These are phyloP conservation scores for Acholoe squamosa DNA, from an alignment of 2,888 invertebrate genomes.

Conservation along the genomic window DNA sequence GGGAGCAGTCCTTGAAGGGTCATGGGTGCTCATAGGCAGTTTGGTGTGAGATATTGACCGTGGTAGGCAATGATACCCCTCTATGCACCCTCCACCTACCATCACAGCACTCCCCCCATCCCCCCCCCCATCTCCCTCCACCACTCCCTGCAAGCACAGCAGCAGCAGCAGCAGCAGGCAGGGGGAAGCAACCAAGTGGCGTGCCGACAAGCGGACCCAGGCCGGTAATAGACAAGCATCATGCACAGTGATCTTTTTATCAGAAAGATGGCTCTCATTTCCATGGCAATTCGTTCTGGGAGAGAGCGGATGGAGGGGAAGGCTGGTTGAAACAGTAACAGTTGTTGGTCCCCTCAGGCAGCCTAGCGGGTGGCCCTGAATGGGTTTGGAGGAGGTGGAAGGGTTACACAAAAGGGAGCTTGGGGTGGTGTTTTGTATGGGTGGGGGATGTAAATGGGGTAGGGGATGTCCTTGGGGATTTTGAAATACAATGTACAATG, in stretches of 20 bases:
- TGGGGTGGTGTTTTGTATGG: not conserved
- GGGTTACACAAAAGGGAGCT: not conserved
- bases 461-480: no score
- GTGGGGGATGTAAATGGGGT: no score
- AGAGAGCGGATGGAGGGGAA: no score
- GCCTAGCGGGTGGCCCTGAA: not conserved
- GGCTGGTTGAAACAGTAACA: constrained; percentile 4
- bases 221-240: constrained; percentile 36
- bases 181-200: not conserved
- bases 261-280: constrained; percentile 37
- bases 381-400: not conserved
- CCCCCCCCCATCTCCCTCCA: no score
- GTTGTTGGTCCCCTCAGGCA: not conserved
- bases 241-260: constrained; percentile 35
- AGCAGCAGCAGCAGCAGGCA: no score
- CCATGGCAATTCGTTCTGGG: constrained; percentile 38
- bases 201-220: constrained; percentile 8
- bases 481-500: no score
- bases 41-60: constrained; percentile 14
- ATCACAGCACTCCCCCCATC: no score
- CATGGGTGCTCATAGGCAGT: not conserved
- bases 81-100: not conserved
- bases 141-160: no score
- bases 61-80: not conserved
- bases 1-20: no score